These are phyloP conservation scores for Pharmacophagus antenor DNA, from an alignment of 2,888 invertebrate genomes.

Conservation along the genomic window DNA sequence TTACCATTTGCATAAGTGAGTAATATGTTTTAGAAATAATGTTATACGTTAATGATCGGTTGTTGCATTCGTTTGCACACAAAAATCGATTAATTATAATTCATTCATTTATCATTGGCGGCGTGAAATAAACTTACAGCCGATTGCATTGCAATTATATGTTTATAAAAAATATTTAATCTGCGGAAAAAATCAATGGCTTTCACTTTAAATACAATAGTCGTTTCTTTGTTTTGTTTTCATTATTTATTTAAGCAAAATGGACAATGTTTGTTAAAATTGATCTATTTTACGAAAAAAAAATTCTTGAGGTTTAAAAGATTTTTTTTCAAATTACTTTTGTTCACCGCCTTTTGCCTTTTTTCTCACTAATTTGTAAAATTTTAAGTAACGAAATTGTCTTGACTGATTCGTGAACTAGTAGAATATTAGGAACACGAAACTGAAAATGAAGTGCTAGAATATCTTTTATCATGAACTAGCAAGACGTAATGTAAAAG, in stretches of 20 bases:
- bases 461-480: no score
- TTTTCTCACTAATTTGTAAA: neutral
- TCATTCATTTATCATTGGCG: neutral
- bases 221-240: no score
- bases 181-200: no score
- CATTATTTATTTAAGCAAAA: no score
- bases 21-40: slow-evolving; percentile 30
- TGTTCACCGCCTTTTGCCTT: neutral
- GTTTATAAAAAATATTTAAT: no score
- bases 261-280: no score
- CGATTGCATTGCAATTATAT: neutral
- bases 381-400: no score
- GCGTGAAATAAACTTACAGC: neutral
- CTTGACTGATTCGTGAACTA: no score
- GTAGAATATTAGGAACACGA: no score
- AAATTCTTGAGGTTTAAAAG: neutral
- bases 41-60: slow-evolving; percentile 23
- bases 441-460: no score
- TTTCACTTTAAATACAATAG: no score
- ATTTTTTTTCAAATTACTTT: neutral
- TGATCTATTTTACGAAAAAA: no score
- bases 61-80: neutral
- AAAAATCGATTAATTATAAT: neutral
- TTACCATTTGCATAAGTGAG: slow-evolving; percentile 39
- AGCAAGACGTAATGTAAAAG: neutral